phyloP scores from a whole-genome alignment of 2,888 invertebrate species.

The Caenorhabditis doughertyi region DNA sequence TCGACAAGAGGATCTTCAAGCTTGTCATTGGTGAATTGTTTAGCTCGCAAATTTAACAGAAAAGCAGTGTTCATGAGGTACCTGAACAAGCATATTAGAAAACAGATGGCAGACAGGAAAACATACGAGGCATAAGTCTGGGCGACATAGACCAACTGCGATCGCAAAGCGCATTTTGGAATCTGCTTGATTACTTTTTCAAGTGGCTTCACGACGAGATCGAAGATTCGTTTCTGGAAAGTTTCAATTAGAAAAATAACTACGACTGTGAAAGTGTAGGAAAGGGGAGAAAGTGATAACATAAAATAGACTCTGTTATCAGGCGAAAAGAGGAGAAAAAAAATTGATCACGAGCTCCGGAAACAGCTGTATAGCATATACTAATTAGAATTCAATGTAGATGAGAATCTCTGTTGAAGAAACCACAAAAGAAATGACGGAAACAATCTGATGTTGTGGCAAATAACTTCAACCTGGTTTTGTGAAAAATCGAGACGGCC shows the following conservation, averaged over 20 bases:
- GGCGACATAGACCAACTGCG: slow-evolving; percentile 65
- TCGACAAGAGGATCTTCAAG: slow-evolving; percentile 85
- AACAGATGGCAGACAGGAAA: neutral
- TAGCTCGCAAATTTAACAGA: slow-evolving; percentile 91
- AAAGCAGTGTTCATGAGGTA: slow-evolving; percentile 92
- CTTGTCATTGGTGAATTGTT: slow-evolving; percentile 85
- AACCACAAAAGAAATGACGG: neutral
- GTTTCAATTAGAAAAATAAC: slow-evolving; percentile 2
- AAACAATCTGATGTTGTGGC: no score
- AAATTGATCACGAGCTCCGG: slow-evolving; percentile 37
- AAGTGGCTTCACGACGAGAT: slow-evolving; percentile 70
- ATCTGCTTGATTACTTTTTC: slow-evolving; percentile 61
- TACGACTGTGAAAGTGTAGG: neutral
- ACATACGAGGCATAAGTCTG: slow-evolving; percentile 72
- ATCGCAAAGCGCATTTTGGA: slow-evolving; percentile 66
- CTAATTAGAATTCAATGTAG: slow-evolving; percentile 16
- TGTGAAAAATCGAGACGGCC: no score
- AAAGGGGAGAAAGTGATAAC: slow-evolving; percentile 15
- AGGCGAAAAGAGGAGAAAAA: neutral
- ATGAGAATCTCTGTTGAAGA: neutral
- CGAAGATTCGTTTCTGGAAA: slow-evolving; percentile 62
- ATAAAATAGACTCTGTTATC: slow-evolving; percentile 34
- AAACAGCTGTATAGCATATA: slow-evolving; percentile 27
- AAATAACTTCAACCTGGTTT: slow-evolving; percentile 11
- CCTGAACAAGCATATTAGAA: slow-evolving; percentile 85